phyloP scores from a whole-genome alignment of 1,140 invertebrate species.

The Hycleus cichorii region DNA sequence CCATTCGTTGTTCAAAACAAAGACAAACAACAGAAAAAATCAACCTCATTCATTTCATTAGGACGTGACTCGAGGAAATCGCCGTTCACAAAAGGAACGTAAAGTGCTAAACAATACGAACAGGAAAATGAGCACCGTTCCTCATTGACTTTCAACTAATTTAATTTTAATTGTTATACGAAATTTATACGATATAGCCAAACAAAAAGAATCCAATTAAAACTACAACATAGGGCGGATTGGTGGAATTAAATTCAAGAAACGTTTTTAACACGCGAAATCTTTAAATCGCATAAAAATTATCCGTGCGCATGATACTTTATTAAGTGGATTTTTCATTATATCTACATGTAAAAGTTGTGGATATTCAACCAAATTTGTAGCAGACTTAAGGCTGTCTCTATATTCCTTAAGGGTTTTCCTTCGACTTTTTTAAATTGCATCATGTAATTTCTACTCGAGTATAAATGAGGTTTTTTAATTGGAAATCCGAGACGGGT shows the following conservation, averaged over 20 bases:
- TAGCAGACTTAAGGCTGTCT: slow-evolving; percentile 10
- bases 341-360: not conserved
- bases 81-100: not conserved
- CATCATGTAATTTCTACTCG: slow-evolving; percentile 37
- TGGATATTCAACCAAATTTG: slow-evolving; percentile 8
- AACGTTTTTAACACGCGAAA: slow-evolving; percentile 36
- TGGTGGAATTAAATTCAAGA: slow-evolving; percentile 33
- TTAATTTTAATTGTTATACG: slow-evolving; percentile 28
- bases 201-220: slow-evolving; percentile 35
- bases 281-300: slow-evolving; percentile 38
- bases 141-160: slow-evolving; percentile 22
- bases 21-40: no score
- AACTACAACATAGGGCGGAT: not conserved
- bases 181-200: slow-evolving; percentile 26
- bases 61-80: slow-evolving; percentile 11
- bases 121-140: not conserved
- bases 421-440: slow-evolving; percentile 32
- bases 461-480: slow-evolving; percentile 40
- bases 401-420: slow-evolving; percentile 17
- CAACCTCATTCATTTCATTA: not conserved
- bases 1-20: no score
- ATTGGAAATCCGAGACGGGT: slow-evolving; percentile 33
- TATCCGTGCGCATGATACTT: slow-evolving; percentile 37
- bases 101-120: not conserved
- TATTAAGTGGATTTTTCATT: slow-evolving; percentile 22